These are phyloP conservation scores for Orchestia grillus DNA, from an alignment of 1,140 invertebrate species.

Conservation along the genomic window DNA sequence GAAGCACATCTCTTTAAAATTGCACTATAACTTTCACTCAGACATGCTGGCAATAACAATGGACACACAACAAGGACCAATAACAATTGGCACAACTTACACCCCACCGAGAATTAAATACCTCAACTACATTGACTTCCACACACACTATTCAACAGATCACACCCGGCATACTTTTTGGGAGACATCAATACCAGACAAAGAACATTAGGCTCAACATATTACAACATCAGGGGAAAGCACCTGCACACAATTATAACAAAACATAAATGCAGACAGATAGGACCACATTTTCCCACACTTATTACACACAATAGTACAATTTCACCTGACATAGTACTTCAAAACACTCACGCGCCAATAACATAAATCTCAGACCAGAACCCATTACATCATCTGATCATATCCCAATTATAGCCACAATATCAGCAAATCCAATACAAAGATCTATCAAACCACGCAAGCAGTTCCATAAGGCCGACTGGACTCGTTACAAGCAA, in stretches of 20 bases:
- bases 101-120: neutral
- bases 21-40: neutral
- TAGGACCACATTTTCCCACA: neutral
- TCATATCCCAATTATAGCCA: neutral
- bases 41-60: neutral
- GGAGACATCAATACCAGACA: neutral
- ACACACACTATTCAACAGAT: neutral
- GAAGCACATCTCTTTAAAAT: neutral
- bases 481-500: neutral
- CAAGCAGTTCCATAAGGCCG: neutral
- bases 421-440: neutral
- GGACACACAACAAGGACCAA: neutral
- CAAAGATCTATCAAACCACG: neutral
- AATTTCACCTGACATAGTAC: neutral
- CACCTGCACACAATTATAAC: neutral
- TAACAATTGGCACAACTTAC: neutral
- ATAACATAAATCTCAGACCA: neutral
- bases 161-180: neutral
- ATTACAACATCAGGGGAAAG: neutral
- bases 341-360: neutral
- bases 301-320: neutral
- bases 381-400: neutral
- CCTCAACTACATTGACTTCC: neutral
- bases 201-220: neutral
- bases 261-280: neutral